phyloP scores from a whole-genome alignment of 2,113 vertebrate genomes.

The Phodopus roborovskii region DNA sequence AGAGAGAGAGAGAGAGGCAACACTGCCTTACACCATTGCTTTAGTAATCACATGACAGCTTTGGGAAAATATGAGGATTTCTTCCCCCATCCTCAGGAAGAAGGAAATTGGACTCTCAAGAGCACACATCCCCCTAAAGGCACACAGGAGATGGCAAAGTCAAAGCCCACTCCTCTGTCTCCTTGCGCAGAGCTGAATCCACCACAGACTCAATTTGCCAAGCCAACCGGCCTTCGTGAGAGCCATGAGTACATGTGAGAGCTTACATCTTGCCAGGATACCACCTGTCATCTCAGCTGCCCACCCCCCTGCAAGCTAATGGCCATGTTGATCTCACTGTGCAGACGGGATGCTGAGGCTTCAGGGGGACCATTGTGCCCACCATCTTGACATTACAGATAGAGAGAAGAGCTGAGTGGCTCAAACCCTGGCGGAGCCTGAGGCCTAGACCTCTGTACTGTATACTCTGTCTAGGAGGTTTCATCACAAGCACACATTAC shows the following conservation, averaged over 20 bases:
- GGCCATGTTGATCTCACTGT: background rate
- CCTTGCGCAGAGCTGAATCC: background rate
- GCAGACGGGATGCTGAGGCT: background rate
- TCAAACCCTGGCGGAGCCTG: background rate
- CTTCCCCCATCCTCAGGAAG: background rate
- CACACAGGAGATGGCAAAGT: background rate
- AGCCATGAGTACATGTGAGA: background rate
- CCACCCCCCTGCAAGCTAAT: background rate
- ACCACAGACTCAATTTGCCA: background rate
- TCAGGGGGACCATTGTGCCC: background rate
- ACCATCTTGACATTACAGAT: background rate
- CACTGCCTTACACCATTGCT: conserved; percentile 6
- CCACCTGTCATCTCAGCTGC: background rate
- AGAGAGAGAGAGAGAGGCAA: too few species aligned
- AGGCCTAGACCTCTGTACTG: background rate
- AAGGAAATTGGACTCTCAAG: background rate
- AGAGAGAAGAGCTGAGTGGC: background rate
- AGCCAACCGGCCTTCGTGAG: background rate
- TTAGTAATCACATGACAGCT: background rate
- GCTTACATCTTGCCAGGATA: background rate
- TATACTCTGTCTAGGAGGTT: background rate
- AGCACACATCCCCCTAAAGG: background rate
- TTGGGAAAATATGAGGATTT: background rate
- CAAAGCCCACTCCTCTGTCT: background rate
- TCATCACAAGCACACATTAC: background rate